Evolutionary conservation across 1,140 invertebrate species (phyloP).

Genomic region (Heliconius himera): DNA sequence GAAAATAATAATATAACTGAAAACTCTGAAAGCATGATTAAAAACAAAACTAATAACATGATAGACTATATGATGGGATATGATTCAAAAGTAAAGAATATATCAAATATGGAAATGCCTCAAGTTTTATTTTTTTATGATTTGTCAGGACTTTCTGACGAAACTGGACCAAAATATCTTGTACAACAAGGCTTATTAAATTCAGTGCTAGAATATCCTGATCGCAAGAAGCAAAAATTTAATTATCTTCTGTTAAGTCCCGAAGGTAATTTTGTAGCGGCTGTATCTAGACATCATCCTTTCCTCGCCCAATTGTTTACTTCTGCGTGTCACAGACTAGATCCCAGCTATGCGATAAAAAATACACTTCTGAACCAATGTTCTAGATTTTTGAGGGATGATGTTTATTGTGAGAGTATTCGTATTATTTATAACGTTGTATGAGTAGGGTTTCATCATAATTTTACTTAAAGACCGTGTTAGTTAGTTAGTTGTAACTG

Average conservation of each 20-base stretch:
- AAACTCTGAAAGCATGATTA: neutral
- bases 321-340: slow-evolving; percentile 51
- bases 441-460: slow-evolving; percentile 5
- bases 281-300: slow-evolving; percentile 57
- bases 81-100: slow-evolving; percentile 32
- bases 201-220: slow-evolving; percentile 21
- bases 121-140: slow-evolving; percentile 59
- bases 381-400: slow-evolving; percentile 52
- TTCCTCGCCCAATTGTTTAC: slow-evolving; percentile 54
- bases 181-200: neutral
- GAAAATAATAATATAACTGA: neutral
- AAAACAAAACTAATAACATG: slow-evolving; percentile 1
- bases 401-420: slow-evolving; percentile 69
- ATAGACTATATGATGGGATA: slow-evolving; percentile 1
- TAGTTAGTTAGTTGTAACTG: neutral
- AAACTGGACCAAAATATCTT: slow-evolving; percentile 42
- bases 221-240: slow-evolving; percentile 24
- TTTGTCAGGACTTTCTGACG: slow-evolving; percentile 50
- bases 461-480: neutral
- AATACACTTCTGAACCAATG: slow-evolving; percentile 60
- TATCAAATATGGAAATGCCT: slow-evolving; percentile 32
- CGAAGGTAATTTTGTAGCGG: slow-evolving; percentile 62
- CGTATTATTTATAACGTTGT: slow-evolving; percentile 54
- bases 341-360: slow-evolving; percentile 59
- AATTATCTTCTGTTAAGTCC: slow-evolving; percentile 54